Evolutionary conservation across 30 jellyfish, hydroid and myxozoan genomes (phyloP).

Genomic region (Pseudorhiza aurosa): DNA sequence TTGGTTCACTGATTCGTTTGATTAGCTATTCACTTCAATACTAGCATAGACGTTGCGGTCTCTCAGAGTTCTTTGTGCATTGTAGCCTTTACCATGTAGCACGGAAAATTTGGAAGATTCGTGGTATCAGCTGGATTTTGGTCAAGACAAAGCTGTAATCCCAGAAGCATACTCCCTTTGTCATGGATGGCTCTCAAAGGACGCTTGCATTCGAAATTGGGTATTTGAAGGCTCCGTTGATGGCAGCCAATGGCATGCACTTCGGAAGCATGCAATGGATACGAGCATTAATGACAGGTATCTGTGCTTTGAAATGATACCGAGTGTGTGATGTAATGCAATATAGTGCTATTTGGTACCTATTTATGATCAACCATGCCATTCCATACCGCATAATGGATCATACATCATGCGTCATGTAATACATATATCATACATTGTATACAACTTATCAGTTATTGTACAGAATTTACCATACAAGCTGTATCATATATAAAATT

Average conservation of each 20-base stretch:
- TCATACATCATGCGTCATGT: no score
- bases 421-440: no score
- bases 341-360: no score
- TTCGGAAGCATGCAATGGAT: slow-evolving; percentile 64
- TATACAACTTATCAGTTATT: no score
- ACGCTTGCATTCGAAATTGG: slow-evolving; percentile 72
- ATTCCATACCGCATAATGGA: no score
- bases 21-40: no score
- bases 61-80: background rate
- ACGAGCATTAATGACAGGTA: slow-evolving; percentile 67
- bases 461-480: no score
- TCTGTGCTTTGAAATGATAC: no score
- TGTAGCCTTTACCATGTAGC: slow-evolving; percentile 77
- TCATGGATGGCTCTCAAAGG: slow-evolving; percentile 84
- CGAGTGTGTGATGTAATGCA: no score
- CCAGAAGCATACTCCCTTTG: slow-evolving; percentile 63
- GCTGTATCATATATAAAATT: no score
- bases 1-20: background rate
- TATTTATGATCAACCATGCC: no score
- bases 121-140: slow-evolving; percentile 72
- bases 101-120: slow-evolving; percentile 74
- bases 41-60: no score
- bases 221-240: slow-evolving; percentile 78
- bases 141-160: slow-evolving; percentile 40
- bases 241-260: slow-evolving; percentile 62